Evolutionary conservation across 2,888 invertebrate species (phyloP).

Genomic region (Troides oblongomaculatus): DNA sequence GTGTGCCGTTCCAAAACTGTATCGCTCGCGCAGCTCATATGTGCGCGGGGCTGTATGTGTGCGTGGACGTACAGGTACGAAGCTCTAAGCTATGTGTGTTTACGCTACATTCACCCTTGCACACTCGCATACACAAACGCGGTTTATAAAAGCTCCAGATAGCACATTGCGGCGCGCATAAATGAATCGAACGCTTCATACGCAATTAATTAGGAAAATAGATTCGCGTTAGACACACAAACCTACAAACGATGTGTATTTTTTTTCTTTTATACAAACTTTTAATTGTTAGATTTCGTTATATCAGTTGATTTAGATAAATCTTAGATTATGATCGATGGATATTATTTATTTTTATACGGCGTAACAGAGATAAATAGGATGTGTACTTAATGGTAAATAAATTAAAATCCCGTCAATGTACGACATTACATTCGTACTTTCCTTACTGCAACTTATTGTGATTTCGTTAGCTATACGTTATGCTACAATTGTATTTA

Average conservation of each 20-base stretch:
- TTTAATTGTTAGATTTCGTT: not conserved
- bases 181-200: too few relatives aligned
- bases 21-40: not conserved
- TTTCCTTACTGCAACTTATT: too few relatives aligned
- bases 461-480: too few relatives aligned
- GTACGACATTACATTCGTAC: too few relatives aligned
- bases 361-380: too few relatives aligned
- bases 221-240: slow-evolving; percentile 28
- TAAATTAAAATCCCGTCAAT: too few relatives aligned
- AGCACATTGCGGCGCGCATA: slow-evolving; percentile 21
- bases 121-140: not conserved
- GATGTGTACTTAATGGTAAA: too few relatives aligned
- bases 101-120: not conserved
- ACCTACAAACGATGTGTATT: slow-evolving; percentile 10
- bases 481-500: too few relatives aligned
- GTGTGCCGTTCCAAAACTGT: slow-evolving; percentile 35
- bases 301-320: too few relatives aligned
- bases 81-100: not conserved
- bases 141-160: not conserved
- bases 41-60: not conserved
- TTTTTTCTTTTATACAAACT: not conserved
- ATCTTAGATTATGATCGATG: too few relatives aligned
- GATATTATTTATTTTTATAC: too few relatives aligned
- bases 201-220: slow-evolving; percentile 32
- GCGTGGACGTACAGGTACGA: not conserved